Base-by-base conservation (phyloP, 2,888 invertebrate species). In the Phortica okadai region DNA sequence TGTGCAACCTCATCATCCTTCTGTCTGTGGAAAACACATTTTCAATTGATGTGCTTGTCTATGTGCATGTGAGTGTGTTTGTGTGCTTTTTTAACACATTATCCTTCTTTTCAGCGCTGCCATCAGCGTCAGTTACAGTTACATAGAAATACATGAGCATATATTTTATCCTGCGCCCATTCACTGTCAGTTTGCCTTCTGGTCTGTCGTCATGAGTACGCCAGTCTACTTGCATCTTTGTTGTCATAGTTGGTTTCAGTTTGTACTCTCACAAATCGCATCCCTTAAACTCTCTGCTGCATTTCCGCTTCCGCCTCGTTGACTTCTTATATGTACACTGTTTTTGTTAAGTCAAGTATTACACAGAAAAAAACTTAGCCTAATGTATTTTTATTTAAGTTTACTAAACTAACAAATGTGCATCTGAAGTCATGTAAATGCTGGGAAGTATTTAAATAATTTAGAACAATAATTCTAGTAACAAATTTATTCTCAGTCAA, bases 21-120 rank as follows among this genome's bases (percentile, higher is more conserved):
- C 76, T 80, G 79, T 81, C 82, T 78, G 80, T 73, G 67, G 75
- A 78, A 81, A 80, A 33, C 82, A 80, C 82, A 80, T 84, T 83
- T 86, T 82, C 83, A 84, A 84, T 81, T 85, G 85, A 82, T 83
- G 84, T 67, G 80, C 77, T 76, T 70, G 79, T 70, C 62, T 67
- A 66, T 56, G 11, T 62, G 25, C 11, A 7, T 8, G 10, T 25
- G 7, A 1, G 16, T 21, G 8, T 25, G 7, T 7, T 6, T 21
- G 8, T 42, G 2, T 67, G 16, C 6, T 44, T 62, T 6, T 45
- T 70, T 70, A 25, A 54, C n/a, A 44, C 54, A 25, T 70, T 72
- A 45, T 69, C 21, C 69, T 50, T 69, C 25, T 62, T 45, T 45
- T 21, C 42, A 69, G 6, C 16, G 69, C 16, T 16, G 25, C 7